Percentiles rank a stretch among this genome's conserved stretches.
phyloP scores from a whole-genome alignment of 2,113 vertebrate genomes.

The Hystrix cristata region DNA sequence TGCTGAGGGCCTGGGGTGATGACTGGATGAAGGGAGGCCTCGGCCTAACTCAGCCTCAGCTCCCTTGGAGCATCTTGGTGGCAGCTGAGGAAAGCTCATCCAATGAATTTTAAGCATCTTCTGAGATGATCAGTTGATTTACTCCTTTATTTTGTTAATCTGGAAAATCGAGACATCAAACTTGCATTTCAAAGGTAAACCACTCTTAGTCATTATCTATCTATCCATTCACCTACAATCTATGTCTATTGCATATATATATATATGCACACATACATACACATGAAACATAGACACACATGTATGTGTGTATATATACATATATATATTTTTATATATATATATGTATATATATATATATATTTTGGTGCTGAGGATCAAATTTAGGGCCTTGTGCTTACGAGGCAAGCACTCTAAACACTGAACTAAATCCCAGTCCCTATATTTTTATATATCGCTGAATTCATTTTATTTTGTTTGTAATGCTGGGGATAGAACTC shows the following conservation, averaged over 20 bases:
- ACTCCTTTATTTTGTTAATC: conserved; percentile 33
- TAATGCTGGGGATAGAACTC: background rate
- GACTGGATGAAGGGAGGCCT: background rate
- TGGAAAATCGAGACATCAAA: background rate
- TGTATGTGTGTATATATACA: background rate
- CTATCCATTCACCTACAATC: background rate
- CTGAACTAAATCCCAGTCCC: too few relatives aligned
- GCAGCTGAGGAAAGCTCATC: background rate
- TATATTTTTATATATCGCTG: background rate
- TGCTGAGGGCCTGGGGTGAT: background rate
- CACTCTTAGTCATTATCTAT: background rate
- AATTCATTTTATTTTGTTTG: background rate
- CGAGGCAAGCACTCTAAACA: too few relatives aligned
- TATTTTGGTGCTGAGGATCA: too few relatives aligned
- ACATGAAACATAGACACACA: background rate
- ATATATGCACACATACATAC: background rate
- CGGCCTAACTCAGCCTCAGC: background rate
- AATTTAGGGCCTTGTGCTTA: too few relatives aligned
- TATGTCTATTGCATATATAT: background rate
- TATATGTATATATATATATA: background rate
- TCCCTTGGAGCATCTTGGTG: background rate
- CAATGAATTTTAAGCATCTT: conserved; percentile 8
- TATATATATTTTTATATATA: background rate
- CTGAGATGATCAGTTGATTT: conserved; percentile 38
- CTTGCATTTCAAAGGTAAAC: background rate